Conservation (phyloP, 2,888 invertebrate species). For the Leptarthrus brevirostris region DNA sequence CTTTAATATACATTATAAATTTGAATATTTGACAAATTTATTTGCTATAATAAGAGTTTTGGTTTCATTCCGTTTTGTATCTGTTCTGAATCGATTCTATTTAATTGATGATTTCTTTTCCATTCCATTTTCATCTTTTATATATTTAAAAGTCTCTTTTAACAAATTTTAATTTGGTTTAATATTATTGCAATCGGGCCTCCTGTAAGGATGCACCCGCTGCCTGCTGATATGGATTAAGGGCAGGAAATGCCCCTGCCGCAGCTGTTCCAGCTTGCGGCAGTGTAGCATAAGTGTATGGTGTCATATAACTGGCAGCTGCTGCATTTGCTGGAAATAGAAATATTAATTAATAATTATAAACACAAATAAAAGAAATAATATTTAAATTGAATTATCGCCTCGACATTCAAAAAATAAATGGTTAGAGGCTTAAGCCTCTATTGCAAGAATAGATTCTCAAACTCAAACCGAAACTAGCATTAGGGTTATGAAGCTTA, state of each 20-base stretch:
- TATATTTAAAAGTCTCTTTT: constrained; percentile 13
- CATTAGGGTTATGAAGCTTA: too few relatives aligned
- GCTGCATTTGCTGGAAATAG: constrained; percentile 53
- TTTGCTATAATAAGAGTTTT: constrained; percentile 35
- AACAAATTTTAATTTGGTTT: constrained; percentile 49
- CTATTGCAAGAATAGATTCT: too few relatives aligned
- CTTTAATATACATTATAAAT: constrained; percentile 39
- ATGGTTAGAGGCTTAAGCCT: too few relatives aligned
- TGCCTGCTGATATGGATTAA: constrained; percentile 56
- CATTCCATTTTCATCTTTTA: neutral
- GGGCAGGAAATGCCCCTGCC: constrained; percentile 56
- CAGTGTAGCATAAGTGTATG: constrained; percentile 57
- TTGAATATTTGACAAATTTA: constrained; percentile 35
- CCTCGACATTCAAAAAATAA: too few relatives aligned
- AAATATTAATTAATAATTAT: too few relatives aligned
- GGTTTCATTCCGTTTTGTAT: neutral
- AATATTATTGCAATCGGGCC: constrained; percentile 58
- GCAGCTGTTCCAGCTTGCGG: constrained; percentile 56
- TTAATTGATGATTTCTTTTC: constrained; percentile 6
- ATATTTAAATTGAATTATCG: neutral
- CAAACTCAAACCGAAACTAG: too few relatives aligned
- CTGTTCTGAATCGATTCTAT: too few relatives aligned
- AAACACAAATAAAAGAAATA: too few relatives aligned
- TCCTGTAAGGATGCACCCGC: constrained; percentile 57
- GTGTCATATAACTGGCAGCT: constrained; percentile 57